A percentile compares a stretch with the other conserved stretches of the same genome.
These are phyloP conservation scores for Pseudopleuronectes americanus DNA, from an alignment of 2,797 vertebrate genomes.

Conservation along the genomic window DNA sequence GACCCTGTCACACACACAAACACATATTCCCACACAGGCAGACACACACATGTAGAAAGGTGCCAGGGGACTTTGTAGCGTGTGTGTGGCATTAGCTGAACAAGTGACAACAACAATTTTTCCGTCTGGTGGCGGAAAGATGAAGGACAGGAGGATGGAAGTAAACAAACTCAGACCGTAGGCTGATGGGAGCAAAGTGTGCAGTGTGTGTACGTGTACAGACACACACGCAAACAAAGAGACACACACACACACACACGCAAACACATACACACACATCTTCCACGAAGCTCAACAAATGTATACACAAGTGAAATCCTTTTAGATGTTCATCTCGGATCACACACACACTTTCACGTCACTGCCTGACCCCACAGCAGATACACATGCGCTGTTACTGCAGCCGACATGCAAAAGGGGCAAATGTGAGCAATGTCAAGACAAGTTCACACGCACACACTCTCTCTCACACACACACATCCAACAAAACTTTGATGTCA, in stretches of 20 bases:
- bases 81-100: conserved; percentile 51
- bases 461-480: not conserved
- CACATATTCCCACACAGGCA: not conserved
- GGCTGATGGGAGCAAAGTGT: conserved; percentile 42
- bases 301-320: conserved; percentile 2
- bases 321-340: conserved; percentile 7
- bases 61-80: conserved; percentile 24
- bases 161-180: conserved; percentile 49
- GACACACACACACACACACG: not conserved
- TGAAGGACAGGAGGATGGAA: conserved; percentile 44
- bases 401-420: conserved; percentile 41
- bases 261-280: not conserved
- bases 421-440: conserved; percentile 56
- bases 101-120: conserved; percentile 63
- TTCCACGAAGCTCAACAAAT: not conserved
- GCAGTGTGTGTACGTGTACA: not conserved
- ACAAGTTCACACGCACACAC: conserved; percentile 27
- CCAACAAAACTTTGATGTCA: conserved; percentile 60
- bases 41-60: conserved; percentile 3
- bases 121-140: conserved; percentile 52
- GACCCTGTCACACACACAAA: conserved; percentile 39
- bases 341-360: conserved; percentile 32
- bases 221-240: too few relatives aligned
- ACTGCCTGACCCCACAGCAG: conserved; percentile 29
- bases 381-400: conserved; percentile 45